Evolutionary conservation across 2,888 invertebrate species (phyloP).

Genomic region (Cerceris ruficornis): DNA sequence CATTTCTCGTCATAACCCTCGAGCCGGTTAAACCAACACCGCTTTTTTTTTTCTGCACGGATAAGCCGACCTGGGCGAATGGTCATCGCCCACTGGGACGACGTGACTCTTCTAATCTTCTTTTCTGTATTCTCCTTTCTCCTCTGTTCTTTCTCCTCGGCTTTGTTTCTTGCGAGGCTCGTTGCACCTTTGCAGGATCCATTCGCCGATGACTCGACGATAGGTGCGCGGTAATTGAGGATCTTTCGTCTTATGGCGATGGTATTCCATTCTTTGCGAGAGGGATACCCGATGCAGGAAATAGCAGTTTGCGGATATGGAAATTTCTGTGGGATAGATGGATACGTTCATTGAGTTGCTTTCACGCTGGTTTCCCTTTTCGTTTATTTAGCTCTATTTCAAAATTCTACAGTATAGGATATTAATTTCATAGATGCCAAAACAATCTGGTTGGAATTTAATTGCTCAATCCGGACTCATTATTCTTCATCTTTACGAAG

Average conservation of each 20-base stretch:
- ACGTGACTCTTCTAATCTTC: conserved; percentile 25
- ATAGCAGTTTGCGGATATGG: not conserved
- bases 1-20: conserved; percentile 76
- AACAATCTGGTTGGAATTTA: too few relatives aligned
- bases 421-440: too few relatives aligned
- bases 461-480: too few relatives aligned
- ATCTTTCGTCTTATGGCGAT: conserved; percentile 2
- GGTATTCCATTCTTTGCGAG: conserved; percentile 4
- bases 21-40: conserved; percentile 74
- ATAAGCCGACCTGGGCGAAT: conserved; percentile 36
- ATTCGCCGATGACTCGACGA: conserved; percentile 5
- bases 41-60: conserved; percentile 55
- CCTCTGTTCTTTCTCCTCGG: conserved; percentile 8
- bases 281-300: not conserved
- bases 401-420: too few relatives aligned
- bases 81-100: conserved; percentile 34
- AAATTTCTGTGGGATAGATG: too few relatives aligned
- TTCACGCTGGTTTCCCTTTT: too few relatives aligned
- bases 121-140: conserved; percentile 6
- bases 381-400: too few relatives aligned
- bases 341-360: too few relatives aligned
- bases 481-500: too few relatives aligned
- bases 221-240: conserved; percentile 6
- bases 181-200: not conserved
- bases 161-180: conserved; percentile 8